Conservation (phyloP, 2,113 vertebrate species). For the Mesembrinibis cayennensis region DNA sequence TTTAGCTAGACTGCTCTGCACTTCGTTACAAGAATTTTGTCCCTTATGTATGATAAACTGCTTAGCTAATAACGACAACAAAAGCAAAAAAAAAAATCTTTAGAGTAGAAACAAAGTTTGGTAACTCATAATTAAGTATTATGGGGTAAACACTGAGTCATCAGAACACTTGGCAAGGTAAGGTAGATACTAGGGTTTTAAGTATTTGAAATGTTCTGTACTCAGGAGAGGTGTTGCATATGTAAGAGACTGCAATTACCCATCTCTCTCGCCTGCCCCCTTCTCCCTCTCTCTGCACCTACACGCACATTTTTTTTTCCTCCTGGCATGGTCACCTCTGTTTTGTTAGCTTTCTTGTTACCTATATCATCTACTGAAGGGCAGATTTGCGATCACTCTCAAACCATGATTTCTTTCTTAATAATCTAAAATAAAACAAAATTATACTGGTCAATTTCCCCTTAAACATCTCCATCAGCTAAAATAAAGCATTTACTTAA, state of each 20-base stretch:
- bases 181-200: neutral
- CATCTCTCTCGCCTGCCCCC: neutral
- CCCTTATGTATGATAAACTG: neutral
- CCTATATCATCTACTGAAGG: fast-evolving
- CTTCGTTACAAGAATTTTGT: neutral
- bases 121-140: neutral
- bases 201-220: neutral
- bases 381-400: neutral
- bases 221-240: neutral
- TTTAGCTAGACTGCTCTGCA: too few species aligned
- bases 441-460: neutral
- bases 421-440: neutral
- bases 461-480: neutral
- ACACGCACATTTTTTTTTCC: neutral
- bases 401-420: neutral
- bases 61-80: neutral
- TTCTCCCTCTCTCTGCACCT: neutral
- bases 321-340: neutral
- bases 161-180: neutral
- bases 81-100: neutral
- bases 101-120: neutral
- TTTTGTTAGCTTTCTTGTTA: neutral
- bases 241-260: neutral
- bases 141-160: neutral
- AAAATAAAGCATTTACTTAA: neutral